These are phyloP conservation scores for Zaprionus capensis DNA, from an alignment of 1,140 invertebrate species.

Conservation along the genomic window DNA sequence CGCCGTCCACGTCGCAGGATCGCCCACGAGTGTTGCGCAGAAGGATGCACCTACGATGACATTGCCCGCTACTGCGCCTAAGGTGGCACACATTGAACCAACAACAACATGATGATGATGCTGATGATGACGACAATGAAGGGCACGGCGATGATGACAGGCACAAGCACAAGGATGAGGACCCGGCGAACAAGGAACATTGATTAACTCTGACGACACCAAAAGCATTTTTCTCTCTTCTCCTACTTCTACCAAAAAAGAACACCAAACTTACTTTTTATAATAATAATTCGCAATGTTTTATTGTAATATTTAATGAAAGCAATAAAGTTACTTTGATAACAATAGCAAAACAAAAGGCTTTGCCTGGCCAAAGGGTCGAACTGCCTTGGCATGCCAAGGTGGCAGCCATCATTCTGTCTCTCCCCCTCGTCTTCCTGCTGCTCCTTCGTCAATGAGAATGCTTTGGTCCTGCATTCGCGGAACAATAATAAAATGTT, in stretches of 20 bases:
- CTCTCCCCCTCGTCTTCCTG: not conserved
- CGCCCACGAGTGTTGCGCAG: slow-evolving; percentile 61
- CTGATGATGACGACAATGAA: not conserved
- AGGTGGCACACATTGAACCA: not conserved
- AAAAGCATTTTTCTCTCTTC: slow-evolving; percentile 23
- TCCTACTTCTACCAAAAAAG: slow-evolving; percentile 19
- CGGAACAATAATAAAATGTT: slow-evolving; percentile 69
- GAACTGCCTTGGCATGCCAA: not conserved
- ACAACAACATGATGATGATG: not conserved
- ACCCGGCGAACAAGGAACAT: not conserved
- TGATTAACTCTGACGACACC: not conserved
- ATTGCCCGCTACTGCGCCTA: slow-evolving; percentile 60
- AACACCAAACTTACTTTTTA: slow-evolving; percentile 40
- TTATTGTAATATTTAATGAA: slow-evolving; percentile 79
- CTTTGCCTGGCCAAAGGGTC: slow-evolving; percentile 9
- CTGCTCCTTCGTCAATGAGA: slow-evolving; percentile 31
- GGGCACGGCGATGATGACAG: not conserved
- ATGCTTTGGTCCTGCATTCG: slow-evolving; percentile 58
- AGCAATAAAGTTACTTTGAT: slow-evolving; percentile 76
- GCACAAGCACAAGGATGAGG: not conserved
- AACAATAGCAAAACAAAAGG: slow-evolving; percentile 60
- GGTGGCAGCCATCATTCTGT: not conserved
- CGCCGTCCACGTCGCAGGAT: slow-evolving; percentile 59
- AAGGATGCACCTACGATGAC: slow-evolving; percentile 73
- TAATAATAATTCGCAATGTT: slow-evolving; percentile 71